Percentiles rank a stretch among this genome's conserved stretches.
Evolutionary conservation across 2,797 vertebrate species (phyloP).

Genomic region (Macropus fuliginosus): DNA sequence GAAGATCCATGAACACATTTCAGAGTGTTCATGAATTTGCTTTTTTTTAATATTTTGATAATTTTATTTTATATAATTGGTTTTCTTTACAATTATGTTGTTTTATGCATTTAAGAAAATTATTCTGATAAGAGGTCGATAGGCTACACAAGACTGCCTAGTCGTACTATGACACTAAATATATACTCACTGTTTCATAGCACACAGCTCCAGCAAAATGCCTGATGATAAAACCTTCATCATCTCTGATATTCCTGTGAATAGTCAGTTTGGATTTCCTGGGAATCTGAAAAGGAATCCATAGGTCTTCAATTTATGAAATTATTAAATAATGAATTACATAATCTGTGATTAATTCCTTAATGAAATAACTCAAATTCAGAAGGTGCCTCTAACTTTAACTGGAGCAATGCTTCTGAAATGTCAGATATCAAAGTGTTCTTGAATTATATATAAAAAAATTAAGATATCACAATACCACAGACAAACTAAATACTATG

Average conservation of each 20-base stretch:
- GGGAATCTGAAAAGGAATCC: conserved; percentile 89
- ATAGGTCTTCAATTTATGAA: conserved; percentile 48
- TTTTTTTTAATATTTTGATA: background rate
- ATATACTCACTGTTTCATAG: conserved; percentile 93
- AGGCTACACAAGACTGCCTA: background rate
- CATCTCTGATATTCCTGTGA: conserved; percentile 97
- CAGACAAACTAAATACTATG: background rate
- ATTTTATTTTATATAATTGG: conserved; percentile 24
- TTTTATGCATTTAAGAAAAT: accelerated
- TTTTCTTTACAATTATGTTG: background rate
- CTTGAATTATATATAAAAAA: background rate
- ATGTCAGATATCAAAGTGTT: no score
- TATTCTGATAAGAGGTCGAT: background rate
- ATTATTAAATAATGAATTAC: conserved; percentile 22
- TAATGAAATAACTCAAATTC: conserved; percentile 44
- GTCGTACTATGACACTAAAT: background rate
- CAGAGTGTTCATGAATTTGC: background rate
- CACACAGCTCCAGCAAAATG: conserved; percentile 99
- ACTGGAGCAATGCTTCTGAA: background rate
- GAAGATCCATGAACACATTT: background rate
- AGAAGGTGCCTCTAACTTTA: background rate
- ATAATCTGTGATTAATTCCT: conserved; percentile 8
- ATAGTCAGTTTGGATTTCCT: conserved; percentile 96
- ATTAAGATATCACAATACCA: background rate
- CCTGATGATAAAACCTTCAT: conserved; percentile 96